Evolutionary conservation across 2,888 invertebrate genomes (phyloP), one percentile per base, ranked within the genome.

Genomic region (Archips crataeganus): DNA sequence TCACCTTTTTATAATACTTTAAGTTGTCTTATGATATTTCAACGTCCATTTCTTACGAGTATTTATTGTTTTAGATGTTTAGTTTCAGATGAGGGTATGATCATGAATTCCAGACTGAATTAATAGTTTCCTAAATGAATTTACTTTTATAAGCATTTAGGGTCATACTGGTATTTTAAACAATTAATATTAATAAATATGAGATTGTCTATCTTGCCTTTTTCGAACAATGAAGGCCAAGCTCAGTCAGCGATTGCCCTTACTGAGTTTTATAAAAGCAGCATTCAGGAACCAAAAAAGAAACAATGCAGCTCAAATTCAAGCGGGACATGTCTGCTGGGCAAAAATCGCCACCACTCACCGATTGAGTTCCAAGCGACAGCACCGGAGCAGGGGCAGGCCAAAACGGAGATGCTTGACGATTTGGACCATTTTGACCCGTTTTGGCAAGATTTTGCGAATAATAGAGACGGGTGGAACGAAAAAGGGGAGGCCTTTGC

Each of bases 1-100:
- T 87, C 85, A 79, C 72, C 80, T 74, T 77, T 85, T 84, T 84
- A 82, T 86, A 86, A 85, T 84, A 84, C 84, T 83, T 76, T 85
- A 84, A 84, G 84, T 84, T 84, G 77, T 82, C 78, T 81, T 85
- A 82, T 81, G 80, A 77, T 79, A 75, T 71, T 83, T 78, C 75
- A 83, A 77, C 81, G 84, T 88, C 85, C 87, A 85, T 85, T 85
- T 78, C 74, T 78, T 83, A 84, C 76, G 77, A 78, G 80, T 84
- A 83, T 84, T 82, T 82, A 83, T 69, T 34, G 51, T 59, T 73
- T 69, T 70, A 70, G 73, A 73, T 64, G 49, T 73, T 69, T 69
- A 68, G 59, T 64, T 72, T 57, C 59, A 67, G 47, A 68, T 59
- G 47, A 68, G 57, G 49, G 47, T 73, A 45, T 57, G 49, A 57